Evolutionary conservation across 2,113 vertebrate species (phyloP).

Genomic region (Nothobranchius furzeri): DNA sequence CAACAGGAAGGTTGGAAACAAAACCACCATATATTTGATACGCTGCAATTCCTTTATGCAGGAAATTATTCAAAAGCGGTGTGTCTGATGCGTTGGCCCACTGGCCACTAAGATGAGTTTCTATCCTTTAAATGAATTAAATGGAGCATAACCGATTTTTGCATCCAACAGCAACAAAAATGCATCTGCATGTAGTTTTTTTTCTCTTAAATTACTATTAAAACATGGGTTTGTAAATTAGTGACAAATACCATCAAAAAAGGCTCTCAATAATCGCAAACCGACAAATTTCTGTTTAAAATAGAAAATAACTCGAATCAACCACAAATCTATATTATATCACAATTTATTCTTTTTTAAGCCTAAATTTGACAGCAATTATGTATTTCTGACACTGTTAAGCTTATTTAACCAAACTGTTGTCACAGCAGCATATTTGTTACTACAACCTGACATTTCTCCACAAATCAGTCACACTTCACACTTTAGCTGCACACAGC

Average conservation of each 20-base stretch:
- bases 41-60: too few species aligned
- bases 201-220: too few species aligned
- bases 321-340: too few species aligned
- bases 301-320: too few species aligned
- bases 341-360: neutral
- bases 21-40: neutral
- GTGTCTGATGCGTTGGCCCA: too few species aligned
- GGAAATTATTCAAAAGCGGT: too few species aligned
- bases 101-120: neutral
- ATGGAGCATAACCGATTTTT: too few species aligned
- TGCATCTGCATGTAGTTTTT: too few species aligned
- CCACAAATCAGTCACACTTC: neutral
- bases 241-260: neutral
- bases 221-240: neutral
- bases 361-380: neutral
- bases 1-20: neutral
- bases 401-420: neutral
- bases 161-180: too few species aligned
- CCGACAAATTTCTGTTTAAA: too few species aligned
- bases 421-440: neutral
- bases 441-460: neutral
- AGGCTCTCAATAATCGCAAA: neutral
- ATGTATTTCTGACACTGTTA: neutral
- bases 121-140: too few species aligned
- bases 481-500: neutral